Evolutionary conservation across 2,888 invertebrate species (phyloP).

Genomic region (Callyntrura guangdongensis): DNA sequence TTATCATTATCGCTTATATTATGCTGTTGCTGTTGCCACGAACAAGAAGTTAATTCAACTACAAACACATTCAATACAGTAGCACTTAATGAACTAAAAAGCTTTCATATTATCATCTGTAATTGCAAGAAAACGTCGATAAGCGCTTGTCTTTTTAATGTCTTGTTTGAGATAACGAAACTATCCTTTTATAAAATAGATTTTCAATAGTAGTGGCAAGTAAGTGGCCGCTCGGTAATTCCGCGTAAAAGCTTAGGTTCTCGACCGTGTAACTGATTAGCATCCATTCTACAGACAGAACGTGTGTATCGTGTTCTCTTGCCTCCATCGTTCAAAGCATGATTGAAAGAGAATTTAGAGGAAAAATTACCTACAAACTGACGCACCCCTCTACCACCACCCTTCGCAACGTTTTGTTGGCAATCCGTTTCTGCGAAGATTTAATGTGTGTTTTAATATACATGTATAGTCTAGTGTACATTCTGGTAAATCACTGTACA

Average conservation of each 20-base stretch:
- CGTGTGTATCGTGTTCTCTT: neutral
- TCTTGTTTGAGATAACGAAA: conserved; percentile 6
- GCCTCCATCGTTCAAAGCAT: neutral
- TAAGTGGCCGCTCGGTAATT: neutral
- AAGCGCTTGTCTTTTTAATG: conserved; percentile 1
- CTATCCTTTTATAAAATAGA: conserved; percentile 1
- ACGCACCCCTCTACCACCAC: neutral
- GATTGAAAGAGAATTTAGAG: neutral
- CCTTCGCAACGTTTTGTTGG: no score
- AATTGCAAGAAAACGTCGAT: conserved; percentile 5
- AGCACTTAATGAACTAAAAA: neutral
- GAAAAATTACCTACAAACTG: neutral
- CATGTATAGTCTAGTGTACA: neutral
- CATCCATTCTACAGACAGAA: neutral
- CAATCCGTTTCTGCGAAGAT: no score
- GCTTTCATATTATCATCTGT: conserved; percentile 7
- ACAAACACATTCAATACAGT: neutral
- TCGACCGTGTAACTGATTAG: neutral
- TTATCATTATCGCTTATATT: neutral
- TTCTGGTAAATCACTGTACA: no score
- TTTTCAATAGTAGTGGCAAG: neutral
- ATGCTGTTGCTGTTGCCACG: neutral
- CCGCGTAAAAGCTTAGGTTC: conserved; percentile 17
- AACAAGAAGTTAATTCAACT: neutral
- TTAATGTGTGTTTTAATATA: no score